These are phyloP conservation scores for Stercorarius parasiticus DNA, from an alignment of 2,113 vertebrate species.

Conservation along the genomic window DNA sequence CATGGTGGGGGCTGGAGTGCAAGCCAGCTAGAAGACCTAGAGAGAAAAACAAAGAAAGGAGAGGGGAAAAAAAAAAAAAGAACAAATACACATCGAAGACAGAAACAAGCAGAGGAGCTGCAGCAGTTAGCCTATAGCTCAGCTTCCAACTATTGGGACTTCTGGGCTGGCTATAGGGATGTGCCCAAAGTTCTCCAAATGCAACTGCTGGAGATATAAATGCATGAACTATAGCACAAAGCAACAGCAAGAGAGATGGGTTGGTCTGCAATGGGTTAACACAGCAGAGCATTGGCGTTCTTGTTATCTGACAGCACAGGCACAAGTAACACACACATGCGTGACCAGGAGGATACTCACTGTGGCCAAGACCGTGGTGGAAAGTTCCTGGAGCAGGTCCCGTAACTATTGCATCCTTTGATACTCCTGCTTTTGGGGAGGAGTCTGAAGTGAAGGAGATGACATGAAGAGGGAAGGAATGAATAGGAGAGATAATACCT, in stretches of 20 bases:
- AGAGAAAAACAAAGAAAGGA: slow-evolving; percentile 59
- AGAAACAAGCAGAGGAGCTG: slow-evolving; percentile 37
- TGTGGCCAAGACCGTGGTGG: slow-evolving; percentile 81
- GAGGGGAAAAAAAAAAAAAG: slow-evolving; percentile 30
- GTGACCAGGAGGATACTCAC: slow-evolving; percentile 70
- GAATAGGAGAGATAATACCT: slow-evolving; percentile 76
- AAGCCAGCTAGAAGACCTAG: slow-evolving; percentile 85
- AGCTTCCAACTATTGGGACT: neutral
- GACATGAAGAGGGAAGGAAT: slow-evolving; percentile 77
- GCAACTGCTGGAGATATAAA: slow-evolving; percentile 5
- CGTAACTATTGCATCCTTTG: slow-evolving; percentile 81
- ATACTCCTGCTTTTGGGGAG: slow-evolving; percentile 71
- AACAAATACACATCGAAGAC: slow-evolving; percentile 70
- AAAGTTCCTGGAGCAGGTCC: slow-evolving; percentile 82
- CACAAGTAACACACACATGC: neutral
- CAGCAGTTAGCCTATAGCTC: neutral
- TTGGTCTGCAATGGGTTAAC: neutral
- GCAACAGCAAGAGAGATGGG: neutral
- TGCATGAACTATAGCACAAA: neutral
- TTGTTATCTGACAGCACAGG: neutral
- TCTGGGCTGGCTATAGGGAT: neutral
- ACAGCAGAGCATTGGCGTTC: neutral
- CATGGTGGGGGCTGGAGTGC: slow-evolving; percentile 79
- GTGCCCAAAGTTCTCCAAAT: neutral
- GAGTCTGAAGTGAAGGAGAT: slow-evolving; percentile 80